Conservation (phyloP, 2,797 vertebrate species). For the Anguilla pacifica region DNA sequence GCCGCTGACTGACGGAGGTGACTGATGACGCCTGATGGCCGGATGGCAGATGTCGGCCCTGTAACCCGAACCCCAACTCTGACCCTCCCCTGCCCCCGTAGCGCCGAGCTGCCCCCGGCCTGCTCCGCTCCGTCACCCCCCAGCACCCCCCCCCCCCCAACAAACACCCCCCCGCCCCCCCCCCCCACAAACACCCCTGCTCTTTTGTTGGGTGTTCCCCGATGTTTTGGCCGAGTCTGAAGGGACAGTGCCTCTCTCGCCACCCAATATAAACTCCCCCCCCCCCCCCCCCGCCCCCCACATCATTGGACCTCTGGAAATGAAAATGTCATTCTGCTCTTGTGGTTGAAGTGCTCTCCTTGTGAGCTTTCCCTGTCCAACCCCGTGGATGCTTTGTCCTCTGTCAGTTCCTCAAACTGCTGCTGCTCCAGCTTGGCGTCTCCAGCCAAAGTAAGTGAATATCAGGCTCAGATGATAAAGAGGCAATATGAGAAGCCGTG, state of each 20-base stretch:
- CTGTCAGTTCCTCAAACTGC: background rate
- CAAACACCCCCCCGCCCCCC: background rate
- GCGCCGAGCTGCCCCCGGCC: conserved; percentile 36
- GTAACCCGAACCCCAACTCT: conserved; percentile 81
- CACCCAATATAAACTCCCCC: too few species aligned
- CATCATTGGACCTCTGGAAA: too few species aligned
- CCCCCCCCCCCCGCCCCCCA: too few species aligned
- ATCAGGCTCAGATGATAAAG: background rate
- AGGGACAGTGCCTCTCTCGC: background rate
- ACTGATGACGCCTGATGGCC: conserved; percentile 69
- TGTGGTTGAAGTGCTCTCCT: background rate
- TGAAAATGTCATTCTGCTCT: background rate
- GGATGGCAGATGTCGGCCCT: conserved; percentile 82
- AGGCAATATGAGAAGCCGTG: background rate
- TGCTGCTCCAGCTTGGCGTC: background rate
- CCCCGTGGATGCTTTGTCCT: background rate
- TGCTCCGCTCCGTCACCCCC: background rate
- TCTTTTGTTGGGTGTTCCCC: background rate
- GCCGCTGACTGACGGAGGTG: conserved; percentile 71
- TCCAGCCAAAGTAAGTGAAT: background rate
- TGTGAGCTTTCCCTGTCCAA: background rate
- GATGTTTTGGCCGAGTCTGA: background rate
- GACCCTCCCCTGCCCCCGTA: conserved; percentile 54
- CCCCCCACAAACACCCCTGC: background rate
- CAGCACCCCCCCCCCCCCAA: too few species aligned